Percentiles rank a stretch among this genome's conserved stretches.
Evolutionary conservation across 2,888 invertebrate species (phyloP).

Genomic region (Ornithoptera priamus): DNA sequence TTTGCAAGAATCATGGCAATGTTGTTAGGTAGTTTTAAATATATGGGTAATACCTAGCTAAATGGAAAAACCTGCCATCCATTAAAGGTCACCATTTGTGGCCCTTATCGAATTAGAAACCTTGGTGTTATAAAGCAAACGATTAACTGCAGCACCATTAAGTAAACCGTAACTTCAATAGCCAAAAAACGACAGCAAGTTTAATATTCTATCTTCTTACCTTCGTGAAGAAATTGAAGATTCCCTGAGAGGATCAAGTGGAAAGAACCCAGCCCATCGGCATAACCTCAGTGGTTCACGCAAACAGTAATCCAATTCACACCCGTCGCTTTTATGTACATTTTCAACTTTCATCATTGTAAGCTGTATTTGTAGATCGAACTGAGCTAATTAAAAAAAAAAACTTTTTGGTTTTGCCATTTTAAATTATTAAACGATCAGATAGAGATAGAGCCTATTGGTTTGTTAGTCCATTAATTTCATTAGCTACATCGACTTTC

Average conservation of each 20-base stretch:
- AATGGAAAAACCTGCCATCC: too few species aligned
- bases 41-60: too few species aligned
- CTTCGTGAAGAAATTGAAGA: conserved; percentile 33
- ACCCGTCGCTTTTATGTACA: conserved; percentile 18
- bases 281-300: conserved; percentile 43
- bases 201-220: conserved; percentile 34
- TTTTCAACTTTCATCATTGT: not conserved
- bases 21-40: too few species aligned
- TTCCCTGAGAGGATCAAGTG: conserved; percentile 45
- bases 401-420: too few species aligned
- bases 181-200: not conserved
- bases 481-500: too few species aligned
- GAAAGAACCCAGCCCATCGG: conserved; percentile 51
- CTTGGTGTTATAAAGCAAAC: not conserved
- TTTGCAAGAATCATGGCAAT: too few species aligned
- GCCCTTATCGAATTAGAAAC: not conserved
- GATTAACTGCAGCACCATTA: not conserved
- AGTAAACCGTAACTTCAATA: not conserved
- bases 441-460: too few species aligned
- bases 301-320: conserved; percentile 44
- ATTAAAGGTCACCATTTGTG: too few species aligned
- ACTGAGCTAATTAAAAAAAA: too few species aligned
- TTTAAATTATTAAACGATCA: too few species aligned
- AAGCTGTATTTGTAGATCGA: not conserved
- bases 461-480: too few species aligned